phyloP scores from a whole-genome alignment of 2,797 vertebrate species.

The Bryconaethiops microstoma region DNA sequence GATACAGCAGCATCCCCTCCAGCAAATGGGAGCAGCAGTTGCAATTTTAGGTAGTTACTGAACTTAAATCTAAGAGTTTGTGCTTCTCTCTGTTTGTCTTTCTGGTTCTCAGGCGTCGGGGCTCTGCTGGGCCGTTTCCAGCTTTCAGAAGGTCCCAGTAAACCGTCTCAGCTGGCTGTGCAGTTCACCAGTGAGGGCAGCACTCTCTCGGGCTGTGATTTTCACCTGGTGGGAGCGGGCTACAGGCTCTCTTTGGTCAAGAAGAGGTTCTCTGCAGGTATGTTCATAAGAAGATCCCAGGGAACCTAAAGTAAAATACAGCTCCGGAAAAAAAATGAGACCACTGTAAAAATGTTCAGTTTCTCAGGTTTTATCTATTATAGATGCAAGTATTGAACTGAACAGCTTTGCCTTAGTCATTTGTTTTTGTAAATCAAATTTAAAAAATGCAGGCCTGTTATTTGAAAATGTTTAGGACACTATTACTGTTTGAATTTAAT shows the following conservation, averaged over 20 bases:
- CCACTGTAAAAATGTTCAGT: no score
- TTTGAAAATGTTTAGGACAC: no score
- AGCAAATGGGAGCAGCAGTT: not conserved
- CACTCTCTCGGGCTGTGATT: conserved; percentile 94
- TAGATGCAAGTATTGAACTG: no score
- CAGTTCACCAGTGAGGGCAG: conserved; percentile 97
- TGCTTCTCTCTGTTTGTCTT: not conserved
- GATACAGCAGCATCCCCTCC: not conserved
- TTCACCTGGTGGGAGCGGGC: conserved; percentile 91
- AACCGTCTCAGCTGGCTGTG: conserved; percentile 88
- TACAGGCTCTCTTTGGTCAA: conserved; percentile 97
- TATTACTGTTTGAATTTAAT: no score
- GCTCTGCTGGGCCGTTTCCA: conserved; percentile 94
- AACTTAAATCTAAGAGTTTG: no score
- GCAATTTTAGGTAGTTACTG: no score
- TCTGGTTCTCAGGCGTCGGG: conserved; percentile 83
- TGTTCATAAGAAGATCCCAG: conserved; percentile 15
- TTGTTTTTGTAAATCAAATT: no score
- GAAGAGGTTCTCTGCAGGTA: conserved; percentile 97
- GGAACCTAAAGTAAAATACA: not conserved
- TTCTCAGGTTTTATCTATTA: no score
- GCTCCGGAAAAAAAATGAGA: no score
- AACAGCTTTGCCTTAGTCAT: no score
- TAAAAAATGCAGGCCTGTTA: no score
- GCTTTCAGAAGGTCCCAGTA: conserved; percentile 87